Percentiles rank a stretch among this genome's conserved stretches.
phyloP scores from a whole-genome alignment of 2,888 invertebrate genomes.

The Folsomia manolachei region DNA sequence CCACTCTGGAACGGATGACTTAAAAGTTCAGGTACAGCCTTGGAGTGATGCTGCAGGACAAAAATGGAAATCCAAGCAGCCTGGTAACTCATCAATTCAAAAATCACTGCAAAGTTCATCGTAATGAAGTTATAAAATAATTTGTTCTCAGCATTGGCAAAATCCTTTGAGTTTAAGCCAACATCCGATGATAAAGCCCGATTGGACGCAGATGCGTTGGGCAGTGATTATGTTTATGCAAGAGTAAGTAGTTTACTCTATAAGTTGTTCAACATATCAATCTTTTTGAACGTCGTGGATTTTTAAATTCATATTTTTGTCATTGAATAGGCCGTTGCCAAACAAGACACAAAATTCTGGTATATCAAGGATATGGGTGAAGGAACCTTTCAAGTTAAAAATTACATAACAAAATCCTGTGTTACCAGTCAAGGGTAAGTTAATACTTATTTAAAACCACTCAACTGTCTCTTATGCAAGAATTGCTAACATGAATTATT shows the following conservation, averaged over 20 bases:
- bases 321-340: constrained; percentile 8
- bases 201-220: constrained; percentile 11
- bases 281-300: neutral
- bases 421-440: constrained; percentile 31
- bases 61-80: constrained; percentile 29
- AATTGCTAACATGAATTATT: neutral
- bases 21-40: neutral
- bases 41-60: constrained; percentile 22
- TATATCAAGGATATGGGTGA: constrained; percentile 27
- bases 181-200: constrained; percentile 16
- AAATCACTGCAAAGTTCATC: neutral
- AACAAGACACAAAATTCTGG: constrained; percentile 27
- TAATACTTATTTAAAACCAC: neutral
- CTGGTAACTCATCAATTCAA: constrained; percentile 12
- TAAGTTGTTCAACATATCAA: no score
- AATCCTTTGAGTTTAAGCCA: constrained; percentile 29
- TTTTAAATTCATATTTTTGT: neutral
- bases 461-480: neutral
- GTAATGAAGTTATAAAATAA: no score
- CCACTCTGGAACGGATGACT: constrained; percentile 1
- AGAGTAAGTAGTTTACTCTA: constrained; percentile 24
- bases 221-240: constrained; percentile 12
- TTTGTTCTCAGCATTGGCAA: constrained; percentile 13
- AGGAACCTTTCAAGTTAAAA: constrained; percentile 26
- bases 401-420: constrained; percentile 22